A percentile compares a stretch with the other conserved stretches of the same genome.
Conservation (phyloP, 1,140 invertebrate species). For the Drosophila sucinea region DNA sequence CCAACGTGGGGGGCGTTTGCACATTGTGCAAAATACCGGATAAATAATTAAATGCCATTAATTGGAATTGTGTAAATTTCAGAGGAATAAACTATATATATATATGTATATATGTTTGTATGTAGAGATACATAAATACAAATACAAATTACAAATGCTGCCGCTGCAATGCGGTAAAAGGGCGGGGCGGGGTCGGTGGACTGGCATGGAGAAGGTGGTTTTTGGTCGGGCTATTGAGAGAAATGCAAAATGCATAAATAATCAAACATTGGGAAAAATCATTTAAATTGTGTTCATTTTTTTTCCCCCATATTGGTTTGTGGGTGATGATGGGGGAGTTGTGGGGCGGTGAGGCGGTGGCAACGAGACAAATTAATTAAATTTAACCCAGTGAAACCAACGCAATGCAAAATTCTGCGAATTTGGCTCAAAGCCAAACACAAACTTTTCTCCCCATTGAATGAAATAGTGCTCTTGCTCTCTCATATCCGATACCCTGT, state of each 20-base stretch:
- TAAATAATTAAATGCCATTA: constrained; percentile 80
- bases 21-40: constrained; percentile 67
- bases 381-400: constrained; percentile 75
- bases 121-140: constrained; percentile 42
- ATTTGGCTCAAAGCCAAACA: constrained; percentile 59
- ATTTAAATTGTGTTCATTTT: constrained; percentile 18
- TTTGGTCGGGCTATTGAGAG: constrained; percentile 44
- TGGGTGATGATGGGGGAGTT: too few species aligned
- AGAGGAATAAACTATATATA: constrained; percentile 33
- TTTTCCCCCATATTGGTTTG: background rate
- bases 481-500: background rate
- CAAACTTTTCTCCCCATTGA: constrained; percentile 1
- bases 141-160: constrained; percentile 68
- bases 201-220: background rate
- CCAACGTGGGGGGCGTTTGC: constrained; percentile 6
- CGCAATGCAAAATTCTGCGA: constrained; percentile 48
- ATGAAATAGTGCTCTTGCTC: constrained; percentile 20
- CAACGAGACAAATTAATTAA: constrained; percentile 78
- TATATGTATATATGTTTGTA: constrained; percentile 6
- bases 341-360: constrained; percentile 10
- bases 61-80: constrained; percentile 80
- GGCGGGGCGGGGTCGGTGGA: background rate
- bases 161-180: constrained; percentile 49
- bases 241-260: constrained; percentile 75
- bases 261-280: constrained; percentile 68